phyloP scores from a whole-genome alignment of 2,113 vertebrate genomes.

The Proteles cristata region DNA sequence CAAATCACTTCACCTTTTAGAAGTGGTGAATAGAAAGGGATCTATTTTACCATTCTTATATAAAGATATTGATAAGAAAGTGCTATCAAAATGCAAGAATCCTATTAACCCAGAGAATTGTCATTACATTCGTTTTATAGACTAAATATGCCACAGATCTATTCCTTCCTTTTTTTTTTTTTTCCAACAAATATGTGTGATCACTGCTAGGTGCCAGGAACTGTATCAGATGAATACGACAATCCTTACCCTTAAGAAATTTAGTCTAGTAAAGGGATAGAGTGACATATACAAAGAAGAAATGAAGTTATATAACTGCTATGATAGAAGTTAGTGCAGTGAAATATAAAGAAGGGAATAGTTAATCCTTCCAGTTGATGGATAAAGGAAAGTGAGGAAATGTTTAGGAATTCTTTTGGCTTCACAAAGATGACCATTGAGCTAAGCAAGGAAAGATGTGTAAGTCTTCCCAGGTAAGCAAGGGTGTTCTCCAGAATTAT shows the following conservation, averaged over 20 bases:
- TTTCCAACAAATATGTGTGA: not conserved
- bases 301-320: not conserved
- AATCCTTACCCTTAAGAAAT: not conserved
- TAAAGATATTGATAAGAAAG: constrained; percentile 40
- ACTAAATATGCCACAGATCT: not conserved
- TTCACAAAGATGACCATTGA: not conserved
- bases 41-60: not conserved
- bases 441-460: not conserved
- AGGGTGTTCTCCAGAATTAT: not conserved
- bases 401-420: not conserved
- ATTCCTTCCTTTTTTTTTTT: not conserved
- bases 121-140: not conserved
- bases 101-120: not conserved
- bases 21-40: too few species aligned
- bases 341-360: not conserved
- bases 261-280: not conserved
- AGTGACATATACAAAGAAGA: not conserved
- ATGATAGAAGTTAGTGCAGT: not conserved
- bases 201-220: not conserved
- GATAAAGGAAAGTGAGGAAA: not conserved
- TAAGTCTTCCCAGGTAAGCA: not conserved
- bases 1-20: not conserved
- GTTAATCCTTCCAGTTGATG: not conserved
- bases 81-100: not conserved
- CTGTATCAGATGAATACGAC: not conserved